Base-by-base conservation (phyloP, 2,113 vertebrate species). In the Limnothrissa miodon region DNA sequence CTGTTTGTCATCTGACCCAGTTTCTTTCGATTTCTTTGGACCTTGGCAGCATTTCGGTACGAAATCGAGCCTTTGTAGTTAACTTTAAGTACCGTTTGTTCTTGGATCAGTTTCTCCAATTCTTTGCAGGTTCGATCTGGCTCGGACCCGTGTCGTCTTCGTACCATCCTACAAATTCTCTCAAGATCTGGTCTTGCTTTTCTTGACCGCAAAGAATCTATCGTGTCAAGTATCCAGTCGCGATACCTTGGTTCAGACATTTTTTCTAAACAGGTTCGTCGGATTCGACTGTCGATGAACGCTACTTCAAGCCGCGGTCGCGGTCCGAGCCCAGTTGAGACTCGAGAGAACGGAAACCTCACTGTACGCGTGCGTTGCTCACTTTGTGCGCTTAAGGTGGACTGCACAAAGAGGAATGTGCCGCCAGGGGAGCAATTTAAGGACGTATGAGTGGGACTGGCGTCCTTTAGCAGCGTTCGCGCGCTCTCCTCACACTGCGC, bases 111-210 rank as follows among this genome's bases (percentile, higher is more conserved):
- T 93, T 95, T 96, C 87, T 97, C 96, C 86, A 97, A 95, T 94
- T 97, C 96, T 36, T 93, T 93, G 89, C 96, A 95, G 93, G 96
- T 97, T 92, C 95, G 95, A 88, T 96, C 95, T 15, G 96, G 95
- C 88, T 96, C 96, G 89, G 95, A 96, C 88, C 96, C 96, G 94
- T 97, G 96, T 87, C 96, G 93, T 88, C 96, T 94, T 91, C 96
- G 95, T 91, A 97, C 96, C 96, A 97, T 97, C 92, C 96, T 93
- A 93, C 96, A 97, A 91, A 97, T 97, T 91, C 96, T 93, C 92
- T 97, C 96, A 91, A 96, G 94, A 95, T 97, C 96, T 89, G 96
- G 96, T 90, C 96, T 94, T 86, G 96, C 96, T 96, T 97, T 97
- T 45, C 96, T 93, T 87, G 96, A 97, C 92, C 96, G 94, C 91